Percentiles rank a stretch among this genome's conserved stretches.
Conservation (phyloP, 2,888 invertebrate genomes). For the Anorthoa munda region DNA sequence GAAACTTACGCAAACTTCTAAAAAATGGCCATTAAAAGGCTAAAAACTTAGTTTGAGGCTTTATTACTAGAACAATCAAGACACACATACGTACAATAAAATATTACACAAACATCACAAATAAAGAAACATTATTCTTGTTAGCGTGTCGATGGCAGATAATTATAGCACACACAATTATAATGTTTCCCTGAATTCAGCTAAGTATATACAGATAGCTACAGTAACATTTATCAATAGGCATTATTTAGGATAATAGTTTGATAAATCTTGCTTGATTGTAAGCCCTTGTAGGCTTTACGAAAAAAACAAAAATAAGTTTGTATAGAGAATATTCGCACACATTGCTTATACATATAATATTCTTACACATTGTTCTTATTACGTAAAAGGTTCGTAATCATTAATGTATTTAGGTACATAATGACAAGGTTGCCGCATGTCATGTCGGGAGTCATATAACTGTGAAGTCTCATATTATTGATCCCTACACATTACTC, state of each 20-base stretch:
- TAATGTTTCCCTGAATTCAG: too few relatives aligned
- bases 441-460: background rate
- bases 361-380: background rate
- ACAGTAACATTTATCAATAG: too few relatives aligned
- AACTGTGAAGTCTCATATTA: background rate
- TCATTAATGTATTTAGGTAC: background rate
- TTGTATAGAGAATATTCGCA: background rate
- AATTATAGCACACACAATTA: too few relatives aligned
- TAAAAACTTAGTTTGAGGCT: background rate
- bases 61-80: too few relatives aligned
- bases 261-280: background rate
- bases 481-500: background rate
- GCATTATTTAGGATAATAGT: background rate
- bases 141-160: too few relatives aligned
- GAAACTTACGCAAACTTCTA: background rate
- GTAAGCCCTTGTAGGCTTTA: background rate
- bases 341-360: background rate
- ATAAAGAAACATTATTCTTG: too few relatives aligned
- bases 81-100: too few relatives aligned
- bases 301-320: background rate
- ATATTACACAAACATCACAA: too few relatives aligned
- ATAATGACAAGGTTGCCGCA: constrained; percentile 18
- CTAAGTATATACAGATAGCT: too few relatives aligned
- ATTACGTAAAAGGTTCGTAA: constrained; percentile 17
- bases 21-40: too few relatives aligned